Base-by-base conservation (phyloP, 2,888 invertebrate genomes). In the Pteria penguin region DNA sequence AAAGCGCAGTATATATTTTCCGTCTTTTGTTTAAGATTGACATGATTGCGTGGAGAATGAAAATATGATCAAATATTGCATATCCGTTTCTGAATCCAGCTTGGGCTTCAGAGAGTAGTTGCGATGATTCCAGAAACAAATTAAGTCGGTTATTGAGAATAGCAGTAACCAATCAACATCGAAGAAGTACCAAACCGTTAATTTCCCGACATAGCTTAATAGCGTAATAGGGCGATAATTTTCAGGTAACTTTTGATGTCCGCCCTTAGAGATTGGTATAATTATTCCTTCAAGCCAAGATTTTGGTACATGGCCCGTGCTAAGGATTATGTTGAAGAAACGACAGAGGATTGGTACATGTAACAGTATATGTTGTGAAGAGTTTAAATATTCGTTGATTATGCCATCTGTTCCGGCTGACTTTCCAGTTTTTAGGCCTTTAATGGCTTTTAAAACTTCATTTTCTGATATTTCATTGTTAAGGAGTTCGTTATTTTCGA, bases 381-480 rank as follows among this genome's bases (percentile, higher is more conserved):
- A 24, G 62, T 75, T 75, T 22, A 80, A 62, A 32, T 76, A 79
- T 69, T 80, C 80, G 67, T 80, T 80, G 3, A 65, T 36, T n/a
- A 80, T n/a, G n/a, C n/a, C n/a, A n/a, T 70, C 29, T n/a, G n/a
- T n/a, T n/a, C n/a, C n/a, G n/a, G n/a, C n/a, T n/a, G n/a, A n/a
- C n/a, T n/a, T n/a, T n/a, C n/a, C n/a, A n/a, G n/a, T n/a, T n/a
- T n/a, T n/a, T n/a, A n/a, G n/a, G n/a, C n/a, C n/a, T n/a, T n/a
- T n/a, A 27, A 75, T 72, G 32, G 55, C 33, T 32, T 69, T 72
- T 24, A 4, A 52, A 55, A 79, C 73, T 65, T 79, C 73, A 8
- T 22, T n/a, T 54, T 60, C 60, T 33, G 72, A 57, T 18, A 79
- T 72, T 57, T 32, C 11, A 1, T 54, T 33, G 52, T 79, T 79